Base-by-base conservation (phyloP, 2,888 invertebrate genomes). In the Platerodrilus igneus region DNA sequence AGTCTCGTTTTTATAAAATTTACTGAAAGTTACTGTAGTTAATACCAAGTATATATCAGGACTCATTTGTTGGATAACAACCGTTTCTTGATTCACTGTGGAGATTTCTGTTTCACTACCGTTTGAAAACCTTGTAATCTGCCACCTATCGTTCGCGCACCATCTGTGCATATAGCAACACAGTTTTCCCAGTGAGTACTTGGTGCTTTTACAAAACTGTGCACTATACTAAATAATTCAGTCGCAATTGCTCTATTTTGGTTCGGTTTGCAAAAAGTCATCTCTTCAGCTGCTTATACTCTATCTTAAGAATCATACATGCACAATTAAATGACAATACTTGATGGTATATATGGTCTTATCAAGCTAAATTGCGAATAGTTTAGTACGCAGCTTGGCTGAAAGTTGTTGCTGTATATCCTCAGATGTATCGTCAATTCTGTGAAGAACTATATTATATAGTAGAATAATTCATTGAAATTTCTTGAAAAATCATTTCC, bases 141-240 rank as follows among this genome's bases (percentile, higher is more conserved):
- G 8, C 41, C 41, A 23, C 33, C 27, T 41, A 45, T 45, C 29
- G 45, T 13, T 25, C 32, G 20, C 25, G 44, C 40, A 32, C 44
- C 49, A 48, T 51, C 51, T 25, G 49, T 50, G 37, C 44, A 50
- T 32, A 47, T 37, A 27, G 45, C 47, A 38, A 33, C 34, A 28
- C 45, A 51, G 18, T 51, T 45, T 47, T 41, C 37, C 46, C 46
- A 51, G 10, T 44, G 34, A 18, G 50, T 30, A 28, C 23, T 35
- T 35, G 31, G 34, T 22, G 36, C 31, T 7, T 26, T 28, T 16
- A 50, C 18, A 48, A 46, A 48, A 20, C 34, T 11, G 20, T 50
- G 14, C 17, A 45, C 17, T 15, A 39, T 47, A 13, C 29, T 23
- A 45, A 45, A 47, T 37, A 50, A 37, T 18, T 30, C 47, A 9